These are phyloP conservation scores for Drosophila pseudotalamancana DNA, from an alignment of 2,888 invertebrate species.

Conservation along the genomic window DNA sequence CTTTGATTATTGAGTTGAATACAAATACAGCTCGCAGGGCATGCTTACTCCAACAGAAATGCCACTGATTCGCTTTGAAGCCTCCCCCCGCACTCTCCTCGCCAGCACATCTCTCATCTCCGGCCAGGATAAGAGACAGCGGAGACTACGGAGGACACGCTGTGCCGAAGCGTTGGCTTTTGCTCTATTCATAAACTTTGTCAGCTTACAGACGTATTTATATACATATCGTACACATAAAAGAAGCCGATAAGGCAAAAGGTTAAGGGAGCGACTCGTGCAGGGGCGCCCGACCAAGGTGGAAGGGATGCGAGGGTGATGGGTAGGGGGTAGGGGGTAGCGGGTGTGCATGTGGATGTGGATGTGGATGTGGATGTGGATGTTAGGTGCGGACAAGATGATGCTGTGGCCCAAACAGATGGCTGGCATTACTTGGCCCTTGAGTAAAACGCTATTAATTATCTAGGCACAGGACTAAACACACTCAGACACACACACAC, in stretches of 20 bases:
- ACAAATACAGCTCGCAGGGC: background rate
- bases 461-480: conserved; percentile 53
- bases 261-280: conserved; percentile 59
- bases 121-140: conserved; percentile 1
- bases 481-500: conserved; percentile 15
- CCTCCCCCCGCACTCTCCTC: background rate
- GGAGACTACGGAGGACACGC: conserved; percentile 12
- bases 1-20: conserved; percentile 6
- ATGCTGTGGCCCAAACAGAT: conserved; percentile 54
- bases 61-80: conserved; percentile 8
- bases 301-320: background rate
- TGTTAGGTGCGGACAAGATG: conserved; percentile 48
- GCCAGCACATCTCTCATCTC: conserved; percentile 1
- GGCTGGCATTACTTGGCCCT: conserved; percentile 73
- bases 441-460: conserved; percentile 79
- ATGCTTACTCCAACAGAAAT: conserved; percentile 4
- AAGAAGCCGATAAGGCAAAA: conserved; percentile 67
- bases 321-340: too few relatives aligned
- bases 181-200: conserved; percentile 65
- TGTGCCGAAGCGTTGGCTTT: conserved; percentile 35
- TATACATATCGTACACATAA: conserved; percentile 19
- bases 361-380: too few relatives aligned
- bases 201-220: conserved; percentile 34
- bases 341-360: too few relatives aligned
- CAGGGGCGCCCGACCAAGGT: background rate